Evolutionary conservation across 1,140 invertebrate genomes (phyloP).

Genomic region (Subanguina moxae): DNA sequence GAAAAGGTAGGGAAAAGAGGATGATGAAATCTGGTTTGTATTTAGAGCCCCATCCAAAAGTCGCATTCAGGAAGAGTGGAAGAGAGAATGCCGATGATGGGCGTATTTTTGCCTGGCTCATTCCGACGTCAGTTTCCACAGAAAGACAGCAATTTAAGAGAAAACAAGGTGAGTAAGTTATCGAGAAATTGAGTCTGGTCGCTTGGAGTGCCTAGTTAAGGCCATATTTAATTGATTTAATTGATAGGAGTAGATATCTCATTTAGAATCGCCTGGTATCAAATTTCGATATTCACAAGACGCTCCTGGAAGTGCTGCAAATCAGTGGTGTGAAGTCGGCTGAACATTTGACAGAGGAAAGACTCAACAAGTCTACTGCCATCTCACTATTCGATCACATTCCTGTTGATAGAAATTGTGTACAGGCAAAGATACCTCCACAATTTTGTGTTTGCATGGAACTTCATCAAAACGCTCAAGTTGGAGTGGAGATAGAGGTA

Average conservation of each 20-base stretch:
- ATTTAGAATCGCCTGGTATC: conserved; percentile 39
- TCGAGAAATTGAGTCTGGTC: too few relatives aligned
- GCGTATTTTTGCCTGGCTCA: conserved; percentile 42
- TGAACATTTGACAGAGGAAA: conserved; percentile 1
- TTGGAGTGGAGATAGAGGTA: too few relatives aligned
- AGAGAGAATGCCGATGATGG: conserved; percentile 56
- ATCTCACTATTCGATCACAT: conserved; percentile 39
- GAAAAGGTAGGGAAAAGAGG: too few relatives aligned
- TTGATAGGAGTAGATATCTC: too few relatives aligned
- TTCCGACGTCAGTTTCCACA: conserved; percentile 37
- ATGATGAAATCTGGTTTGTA: neutral
- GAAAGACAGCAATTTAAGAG: conserved; percentile 25
- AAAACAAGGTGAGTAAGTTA: too few relatives aligned
- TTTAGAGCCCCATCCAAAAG: conserved; percentile 38
- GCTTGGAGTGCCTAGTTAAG: neutral
- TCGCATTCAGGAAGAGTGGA: conserved; percentile 53
- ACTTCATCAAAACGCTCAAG: neutral
- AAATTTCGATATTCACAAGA: conserved; percentile 54
- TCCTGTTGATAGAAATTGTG: conserved; percentile 39
- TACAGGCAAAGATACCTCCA: conserved; percentile 41
- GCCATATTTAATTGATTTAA: neutral
- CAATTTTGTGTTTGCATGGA: conserved; percentile 50
- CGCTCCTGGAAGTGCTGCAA: conserved; percentile 43
- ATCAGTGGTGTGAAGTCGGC: conserved; percentile 13
- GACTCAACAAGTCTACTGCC: conserved; percentile 13